Conservation (phyloP, 2,888 invertebrate species). For the Folsomia manolachei region DNA sequence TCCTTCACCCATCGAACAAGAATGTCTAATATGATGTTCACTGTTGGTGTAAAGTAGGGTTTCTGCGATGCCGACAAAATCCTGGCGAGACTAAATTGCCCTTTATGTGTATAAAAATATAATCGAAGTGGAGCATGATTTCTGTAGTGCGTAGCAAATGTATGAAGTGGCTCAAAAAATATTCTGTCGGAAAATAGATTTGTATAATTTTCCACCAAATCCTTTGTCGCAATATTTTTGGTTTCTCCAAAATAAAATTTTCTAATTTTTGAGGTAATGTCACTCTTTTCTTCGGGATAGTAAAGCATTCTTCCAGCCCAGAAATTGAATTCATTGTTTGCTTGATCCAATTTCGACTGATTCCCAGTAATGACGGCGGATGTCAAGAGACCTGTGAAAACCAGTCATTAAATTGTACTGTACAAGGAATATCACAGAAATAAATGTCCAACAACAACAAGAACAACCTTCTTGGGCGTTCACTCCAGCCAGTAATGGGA, state of each 20-base stretch:
- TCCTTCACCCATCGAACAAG: slow-evolving; percentile 22
- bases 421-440: too few species aligned
- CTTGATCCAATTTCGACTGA: slow-evolving; percentile 32
- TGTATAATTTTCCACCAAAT: slow-evolving; percentile 33
- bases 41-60: slow-evolving; percentile 24
- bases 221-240: slow-evolving; percentile 24
- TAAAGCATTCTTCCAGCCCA: slow-evolving; percentile 28
- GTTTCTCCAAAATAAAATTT: slow-evolving; percentile 37
- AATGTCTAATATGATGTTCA: slow-evolving; percentile 26
- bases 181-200: slow-evolving; percentile 36
- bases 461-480: slow-evolving; percentile 43
- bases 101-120: slow-evolving; percentile 29
- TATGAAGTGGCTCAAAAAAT: slow-evolving; percentile 32
- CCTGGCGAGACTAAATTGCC: slow-evolving; percentile 23
- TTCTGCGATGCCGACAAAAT: slow-evolving; percentile 29
- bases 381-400: too few species aligned
- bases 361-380: slow-evolving; percentile 33
- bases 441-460: too few species aligned
- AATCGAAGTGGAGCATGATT: slow-evolving; percentile 29
- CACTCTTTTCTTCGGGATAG: slow-evolving; percentile 24
- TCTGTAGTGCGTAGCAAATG: slow-evolving; percentile 24
- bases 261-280: slow-evolving; percentile 29
- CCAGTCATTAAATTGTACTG: too few species aligned
- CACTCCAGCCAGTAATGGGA: slow-evolving; percentile 43
- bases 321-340: slow-evolving; percentile 33